A percentile compares a stretch with the other conserved stretches of the same genome.
Evolutionary conservation across 2,113 vertebrate genomes (phyloP).

Genomic region (Heterotilapia buettikoferi): DNA sequence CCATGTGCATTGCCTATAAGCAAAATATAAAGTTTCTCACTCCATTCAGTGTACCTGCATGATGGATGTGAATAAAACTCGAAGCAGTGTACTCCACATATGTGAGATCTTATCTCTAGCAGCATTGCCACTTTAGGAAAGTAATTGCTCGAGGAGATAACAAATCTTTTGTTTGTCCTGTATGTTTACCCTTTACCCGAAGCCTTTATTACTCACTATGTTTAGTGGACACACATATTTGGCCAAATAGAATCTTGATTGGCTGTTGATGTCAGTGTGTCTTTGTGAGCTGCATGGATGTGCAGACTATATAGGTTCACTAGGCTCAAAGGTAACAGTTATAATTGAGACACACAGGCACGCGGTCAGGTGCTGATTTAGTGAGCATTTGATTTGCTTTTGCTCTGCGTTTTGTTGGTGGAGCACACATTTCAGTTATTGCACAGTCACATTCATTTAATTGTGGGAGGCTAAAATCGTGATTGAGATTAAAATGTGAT

Average conservation of each 20-base stretch:
- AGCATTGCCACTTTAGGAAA: not conserved
- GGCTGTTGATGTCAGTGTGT: not conserved
- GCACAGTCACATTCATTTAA: not conserved
- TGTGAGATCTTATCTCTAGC: not conserved
- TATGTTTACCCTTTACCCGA: not conserved
- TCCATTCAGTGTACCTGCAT: not conserved
- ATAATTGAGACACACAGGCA: not conserved
- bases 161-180: not conserved
- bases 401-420: not conserved
- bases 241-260: not conserved
- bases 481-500: not conserved
- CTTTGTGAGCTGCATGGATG: not conserved
- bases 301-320: not conserved
- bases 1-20: not conserved
- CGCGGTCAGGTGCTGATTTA: not conserved
- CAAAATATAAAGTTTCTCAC: not conserved
- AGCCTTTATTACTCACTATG: not conserved
- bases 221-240: not conserved
- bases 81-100: not conserved
- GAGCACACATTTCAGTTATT: not conserved
- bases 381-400: not conserved
- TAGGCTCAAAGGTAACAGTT: not conserved
- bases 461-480: not conserved
- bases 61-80: not conserved
- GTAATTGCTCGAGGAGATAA: not conserved